These are phyloP conservation scores for Hycleus cichorii DNA, from an alignment of 1,140 invertebrate genomes.

Conservation along the genomic window DNA sequence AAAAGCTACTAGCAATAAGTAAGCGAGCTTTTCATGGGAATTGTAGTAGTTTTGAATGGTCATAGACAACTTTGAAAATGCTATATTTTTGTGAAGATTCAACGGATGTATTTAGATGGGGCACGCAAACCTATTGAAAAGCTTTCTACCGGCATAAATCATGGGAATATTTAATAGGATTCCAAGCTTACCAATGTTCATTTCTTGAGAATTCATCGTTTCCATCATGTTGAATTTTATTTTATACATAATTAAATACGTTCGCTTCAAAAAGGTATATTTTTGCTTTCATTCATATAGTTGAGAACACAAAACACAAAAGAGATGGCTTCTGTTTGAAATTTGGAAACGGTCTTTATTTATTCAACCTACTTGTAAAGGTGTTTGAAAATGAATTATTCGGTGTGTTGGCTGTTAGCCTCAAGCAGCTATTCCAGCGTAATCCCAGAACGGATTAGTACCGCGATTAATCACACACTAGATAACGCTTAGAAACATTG, in stretches of 20 bases:
- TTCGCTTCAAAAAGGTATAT: neutral
- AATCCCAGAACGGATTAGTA: conserved; percentile 16
- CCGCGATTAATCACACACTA: conserved; percentile 22
- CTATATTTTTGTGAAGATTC: conserved; percentile 13
- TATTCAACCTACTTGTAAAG: neutral
- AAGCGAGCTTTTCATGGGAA: conserved; percentile 24
- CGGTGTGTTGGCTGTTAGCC: conserved; percentile 14
- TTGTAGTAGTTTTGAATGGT: conserved; percentile 17
- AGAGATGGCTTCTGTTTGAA: too few relatives aligned
- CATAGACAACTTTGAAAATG: conserved; percentile 18
- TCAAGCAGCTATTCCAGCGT: conserved; percentile 14
- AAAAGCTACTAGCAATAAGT: conserved; percentile 27
- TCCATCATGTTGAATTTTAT: neutral
- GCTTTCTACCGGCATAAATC: conserved; percentile 15
- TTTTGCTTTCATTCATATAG: neutral
- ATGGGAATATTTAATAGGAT: conserved; percentile 21
- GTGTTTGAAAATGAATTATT: conserved; percentile 11
- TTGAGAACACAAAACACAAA: neutral
- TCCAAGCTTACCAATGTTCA: conserved; percentile 12
- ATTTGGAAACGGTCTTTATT: neutral
- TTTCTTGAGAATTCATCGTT: conserved; percentile 1
- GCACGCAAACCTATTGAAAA: conserved; percentile 20
- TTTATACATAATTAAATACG: neutral
- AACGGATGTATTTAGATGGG: conserved; percentile 14
- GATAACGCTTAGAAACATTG: conserved; percentile 17